phyloP scores from a whole-genome alignment of 2,797 vertebrate genomes.

The Rhinoraja longicauda region DNA sequence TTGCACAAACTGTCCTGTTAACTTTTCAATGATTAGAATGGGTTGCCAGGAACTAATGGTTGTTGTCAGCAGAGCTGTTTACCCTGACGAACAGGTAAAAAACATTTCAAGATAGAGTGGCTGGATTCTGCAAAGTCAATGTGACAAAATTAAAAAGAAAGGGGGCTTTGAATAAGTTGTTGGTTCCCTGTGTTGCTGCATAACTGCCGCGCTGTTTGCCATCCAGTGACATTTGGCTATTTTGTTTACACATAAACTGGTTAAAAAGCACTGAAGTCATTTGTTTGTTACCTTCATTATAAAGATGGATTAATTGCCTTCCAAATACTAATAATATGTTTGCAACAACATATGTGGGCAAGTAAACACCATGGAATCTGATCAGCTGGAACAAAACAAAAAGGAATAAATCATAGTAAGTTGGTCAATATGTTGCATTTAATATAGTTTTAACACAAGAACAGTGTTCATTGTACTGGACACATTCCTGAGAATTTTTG shows the following conservation, averaged over 20 bases:
- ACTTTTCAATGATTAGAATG: neutral
- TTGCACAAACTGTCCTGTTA: neutral
- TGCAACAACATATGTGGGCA: conserved; percentile 79
- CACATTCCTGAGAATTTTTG: neutral
- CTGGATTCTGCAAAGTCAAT: neutral
- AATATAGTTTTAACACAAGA: neutral
- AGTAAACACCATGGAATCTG: conserved; percentile 74
- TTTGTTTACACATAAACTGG: neutral
- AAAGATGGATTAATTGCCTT: conserved; percentile 69
- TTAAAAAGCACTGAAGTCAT: neutral
- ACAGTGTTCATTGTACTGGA: neutral
- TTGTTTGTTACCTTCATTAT: conserved; percentile 56
- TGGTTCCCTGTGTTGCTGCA: neutral
- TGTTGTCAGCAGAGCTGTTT: neutral
- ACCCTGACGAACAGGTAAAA: neutral
- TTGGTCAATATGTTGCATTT: neutral
- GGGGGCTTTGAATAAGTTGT: neutral
- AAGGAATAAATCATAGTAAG: neutral
- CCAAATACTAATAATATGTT: conserved; percentile 78
- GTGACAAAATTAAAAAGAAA: neutral
- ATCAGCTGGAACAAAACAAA: conserved; percentile 67
- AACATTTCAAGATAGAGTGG: neutral
- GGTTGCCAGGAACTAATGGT: neutral
- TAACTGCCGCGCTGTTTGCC: neutral
- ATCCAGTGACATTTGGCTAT: neutral